These are phyloP conservation scores for Orientallactaga sibirica DNA, from an alignment of 2,797 vertebrate genomes.

Conservation along the genomic window DNA sequence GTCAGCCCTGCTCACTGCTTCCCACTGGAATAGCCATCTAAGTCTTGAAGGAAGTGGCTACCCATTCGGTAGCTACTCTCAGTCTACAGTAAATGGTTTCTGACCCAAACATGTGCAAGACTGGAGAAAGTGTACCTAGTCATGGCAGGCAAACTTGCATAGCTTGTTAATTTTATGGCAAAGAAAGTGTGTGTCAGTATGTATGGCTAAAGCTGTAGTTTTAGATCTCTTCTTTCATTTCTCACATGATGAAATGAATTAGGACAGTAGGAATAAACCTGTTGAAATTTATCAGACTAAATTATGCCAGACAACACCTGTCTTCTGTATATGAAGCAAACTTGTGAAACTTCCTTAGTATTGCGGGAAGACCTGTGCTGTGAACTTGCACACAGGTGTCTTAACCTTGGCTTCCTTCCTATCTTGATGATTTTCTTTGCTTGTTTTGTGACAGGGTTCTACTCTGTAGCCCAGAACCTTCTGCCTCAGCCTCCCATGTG, in stretches of 20 bases:
- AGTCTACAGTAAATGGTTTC: constrained; percentile 3
- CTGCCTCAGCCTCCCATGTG: not conserved
- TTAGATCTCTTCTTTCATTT: not conserved
- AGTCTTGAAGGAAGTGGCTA: not conserved
- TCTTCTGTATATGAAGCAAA: constrained; percentile 27
- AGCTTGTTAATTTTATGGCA: constrained; percentile 7
- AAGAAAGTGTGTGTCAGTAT: constrained; percentile 9
- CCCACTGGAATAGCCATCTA: not conserved
- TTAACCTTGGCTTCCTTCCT: constrained; percentile 47
- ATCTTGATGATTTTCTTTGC: not conserved
- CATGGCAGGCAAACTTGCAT: not conserved
- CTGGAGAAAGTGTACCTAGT: not conserved
- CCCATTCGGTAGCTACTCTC: not conserved
- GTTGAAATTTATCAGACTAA: constrained; percentile 36
- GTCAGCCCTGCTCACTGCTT: not conserved
- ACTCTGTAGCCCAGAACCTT: not conserved
- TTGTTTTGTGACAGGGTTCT: not conserved
- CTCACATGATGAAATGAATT: constrained; percentile 39
- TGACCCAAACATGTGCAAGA: not conserved
- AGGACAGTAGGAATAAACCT: constrained; percentile 35
- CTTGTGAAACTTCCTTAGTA: not conserved
- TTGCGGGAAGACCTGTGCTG: constrained; percentile 25
- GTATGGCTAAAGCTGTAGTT: constrained; percentile 4
- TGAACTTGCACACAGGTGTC: not conserved
- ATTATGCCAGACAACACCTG: not conserved